Percentiles rank a stretch among this genome's conserved stretches.
Conservation (phyloP, 2,888 invertebrate genomes). For the Cancer borealis region DNA sequence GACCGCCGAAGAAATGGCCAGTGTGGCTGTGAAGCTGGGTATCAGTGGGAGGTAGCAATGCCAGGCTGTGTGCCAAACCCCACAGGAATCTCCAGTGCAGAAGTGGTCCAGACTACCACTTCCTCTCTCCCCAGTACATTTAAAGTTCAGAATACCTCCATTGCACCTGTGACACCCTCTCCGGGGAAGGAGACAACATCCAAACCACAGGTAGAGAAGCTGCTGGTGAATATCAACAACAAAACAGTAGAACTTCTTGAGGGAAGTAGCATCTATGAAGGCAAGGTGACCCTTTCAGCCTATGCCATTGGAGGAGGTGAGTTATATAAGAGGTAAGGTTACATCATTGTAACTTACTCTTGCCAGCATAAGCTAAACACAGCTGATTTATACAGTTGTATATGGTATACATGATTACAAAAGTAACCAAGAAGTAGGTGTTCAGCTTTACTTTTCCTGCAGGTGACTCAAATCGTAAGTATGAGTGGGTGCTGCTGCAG, state of each 20-base stretch:
- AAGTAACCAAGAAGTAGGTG: neutral
- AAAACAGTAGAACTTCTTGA: slow-evolving; percentile 69
- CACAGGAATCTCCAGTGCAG: neutral
- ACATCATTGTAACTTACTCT: neutral
- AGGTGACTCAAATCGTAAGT: slow-evolving; percentile 62
- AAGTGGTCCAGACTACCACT: neutral
- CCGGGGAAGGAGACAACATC: slow-evolving; percentile 9
- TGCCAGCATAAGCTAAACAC: neutral
- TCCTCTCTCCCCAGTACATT: neutral
- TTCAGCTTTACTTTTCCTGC: neutral
- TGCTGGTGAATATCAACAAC: slow-evolving; percentile 74
- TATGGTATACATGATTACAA: neutral
- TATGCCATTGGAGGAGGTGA: slow-evolving; percentile 77
- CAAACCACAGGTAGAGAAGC: slow-evolving; percentile 53
- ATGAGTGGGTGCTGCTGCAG: slow-evolving; percentile 75
- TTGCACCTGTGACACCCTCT: neutral
- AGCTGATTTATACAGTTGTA: neutral
- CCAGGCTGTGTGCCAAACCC: slow-evolving; percentile 43
- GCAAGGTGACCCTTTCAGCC: slow-evolving; percentile 73
- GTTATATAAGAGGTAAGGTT: neutral
- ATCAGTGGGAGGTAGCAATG: neutral
- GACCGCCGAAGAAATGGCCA: slow-evolving; percentile 68
- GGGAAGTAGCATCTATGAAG: slow-evolving; percentile 67
- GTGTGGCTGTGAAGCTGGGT: slow-evolving; percentile 63
- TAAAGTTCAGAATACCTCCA: neutral